Conservation (phyloP, 2,888 invertebrate species). For the Heteromurus nitidus region DNA sequence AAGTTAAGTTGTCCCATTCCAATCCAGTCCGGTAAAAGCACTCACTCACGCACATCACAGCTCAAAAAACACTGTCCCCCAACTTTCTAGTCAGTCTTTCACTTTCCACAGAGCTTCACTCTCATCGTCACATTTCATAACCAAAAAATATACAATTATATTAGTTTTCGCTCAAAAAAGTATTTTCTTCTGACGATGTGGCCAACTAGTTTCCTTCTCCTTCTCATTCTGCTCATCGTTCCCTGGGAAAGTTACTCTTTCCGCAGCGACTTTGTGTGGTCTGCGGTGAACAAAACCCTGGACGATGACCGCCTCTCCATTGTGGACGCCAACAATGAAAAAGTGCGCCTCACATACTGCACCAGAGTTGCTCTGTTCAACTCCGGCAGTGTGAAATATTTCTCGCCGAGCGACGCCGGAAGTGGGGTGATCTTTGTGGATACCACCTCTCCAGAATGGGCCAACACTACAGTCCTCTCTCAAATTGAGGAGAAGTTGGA, state of each 20-base stretch:
- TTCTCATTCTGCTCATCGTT: neutral
- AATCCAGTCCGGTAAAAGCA: too few relatives aligned
- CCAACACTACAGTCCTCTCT: neutral
- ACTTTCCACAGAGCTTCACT: neutral
- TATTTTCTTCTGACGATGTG: neutral
- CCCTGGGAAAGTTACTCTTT: neutral
- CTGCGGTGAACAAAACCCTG: slow-evolving; percentile 63
- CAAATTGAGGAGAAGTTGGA: slow-evolving; percentile 42
- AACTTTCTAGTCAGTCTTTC: slow-evolving; percentile 6
- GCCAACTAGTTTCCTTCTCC: neutral
- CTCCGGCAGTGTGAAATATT: slow-evolving; percentile 31
- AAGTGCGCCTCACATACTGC: slow-evolving; percentile 51
- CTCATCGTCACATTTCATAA: neutral
- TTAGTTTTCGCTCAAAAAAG: neutral
- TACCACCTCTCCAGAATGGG: slow-evolving; percentile 5
- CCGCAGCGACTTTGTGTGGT: slow-evolving; percentile 58
- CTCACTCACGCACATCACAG: too few relatives aligned
- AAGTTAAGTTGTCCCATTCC: too few relatives aligned
- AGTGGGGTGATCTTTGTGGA: neutral
- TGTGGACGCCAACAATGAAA: slow-evolving; percentile 49
- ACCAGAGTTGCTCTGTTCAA: slow-evolving; percentile 65
- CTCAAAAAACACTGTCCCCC: too few relatives aligned
- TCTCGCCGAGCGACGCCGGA: neutral
- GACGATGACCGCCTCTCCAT: slow-evolving; percentile 38
- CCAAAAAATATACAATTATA: neutral